Base-by-base conservation (phyloP, 2,113 vertebrate species). In the Platysternon megacephalum region DNA sequence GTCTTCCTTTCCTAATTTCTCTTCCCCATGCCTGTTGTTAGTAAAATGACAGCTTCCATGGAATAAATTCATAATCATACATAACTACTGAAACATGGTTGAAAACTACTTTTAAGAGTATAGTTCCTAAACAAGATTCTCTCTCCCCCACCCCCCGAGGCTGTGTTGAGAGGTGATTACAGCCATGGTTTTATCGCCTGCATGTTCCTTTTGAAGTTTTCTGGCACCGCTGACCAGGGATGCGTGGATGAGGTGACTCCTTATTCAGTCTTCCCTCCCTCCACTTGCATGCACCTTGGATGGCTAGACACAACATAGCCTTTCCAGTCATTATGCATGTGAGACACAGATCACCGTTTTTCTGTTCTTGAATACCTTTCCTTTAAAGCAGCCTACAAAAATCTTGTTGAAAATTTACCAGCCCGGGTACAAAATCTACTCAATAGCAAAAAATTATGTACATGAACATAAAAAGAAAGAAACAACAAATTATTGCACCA, bases 11-110 rank as follows among this genome's bases (percentile, higher is more conserved):
- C 8, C 52, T 61, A 0, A 5, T 44, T 76, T 44, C 49, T 78
- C 68, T 79, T 44, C 26, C 9, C n/a, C 19, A 22, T 24, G 8
- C 19, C 0, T 16, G 3, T n/a, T 11, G 8, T 10, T 0, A 16
- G 53, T 46, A 76, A 85, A 17, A 7, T 56, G 21, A 74, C 8
- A 9, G 3, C 8, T 72, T 72, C 68, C n/a, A 72, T 17, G 19
- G 65, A 68, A 68, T n/a, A 72, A 39, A 5, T 79, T 79, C 1
- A 3, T 7, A 53, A 32, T 8, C 13, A 16, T 88, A 39, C 11
- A 22, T 6, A 6, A 2, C 16, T 14, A 32, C 12, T 32, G 56
- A 61, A 32, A 1, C 51, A 7, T 8, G 1, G 2, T 1, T 94
- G 32, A 19, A 16, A 89, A 53, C 29, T 0, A 0, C 58, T 81